Conservation (phyloP, 2,113 vertebrate genomes). For the Galeopterus variegatus region DNA sequence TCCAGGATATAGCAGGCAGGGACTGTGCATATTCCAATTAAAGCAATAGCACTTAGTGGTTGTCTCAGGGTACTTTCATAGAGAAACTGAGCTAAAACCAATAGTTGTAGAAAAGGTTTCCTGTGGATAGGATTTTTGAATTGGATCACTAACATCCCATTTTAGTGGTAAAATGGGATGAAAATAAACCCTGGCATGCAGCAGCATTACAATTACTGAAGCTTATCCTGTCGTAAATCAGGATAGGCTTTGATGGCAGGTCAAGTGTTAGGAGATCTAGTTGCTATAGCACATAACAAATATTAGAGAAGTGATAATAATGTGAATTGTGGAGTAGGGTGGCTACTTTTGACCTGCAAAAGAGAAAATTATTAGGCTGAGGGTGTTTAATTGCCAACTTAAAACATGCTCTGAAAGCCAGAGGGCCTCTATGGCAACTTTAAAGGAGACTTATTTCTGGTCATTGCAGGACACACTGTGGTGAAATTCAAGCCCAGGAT, state of each 20-base stretch:
- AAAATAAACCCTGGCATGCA: neutral
- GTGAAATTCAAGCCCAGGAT: neutral
- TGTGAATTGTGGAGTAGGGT: neutral
- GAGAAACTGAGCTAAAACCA: constrained; percentile 30
- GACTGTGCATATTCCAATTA: neutral
- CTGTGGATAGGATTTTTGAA: neutral
- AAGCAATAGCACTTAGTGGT: neutral
- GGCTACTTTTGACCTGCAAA: neutral
- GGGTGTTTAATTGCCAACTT: neutral
- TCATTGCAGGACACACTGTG: neutral
- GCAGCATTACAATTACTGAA: neutral
- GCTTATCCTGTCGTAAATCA: neutral
- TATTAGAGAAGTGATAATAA: neutral
- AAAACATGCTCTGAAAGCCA: neutral
- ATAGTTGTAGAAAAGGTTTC: neutral
- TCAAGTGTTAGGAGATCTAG: neutral
- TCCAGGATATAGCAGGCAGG: too few relatives aligned
- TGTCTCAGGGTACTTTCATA: neutral
- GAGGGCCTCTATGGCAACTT: neutral
- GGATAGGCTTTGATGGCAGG: neutral
- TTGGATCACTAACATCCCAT: neutral
- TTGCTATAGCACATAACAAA: neutral
- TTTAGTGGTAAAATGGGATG: neutral
- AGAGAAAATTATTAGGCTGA: neutral
- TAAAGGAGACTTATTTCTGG: neutral